Percentiles rank a stretch among this genome's conserved stretches.
These are phyloP conservation scores for Halyomorpha halys DNA, from an alignment of 1,140 invertebrate genomes.

Conservation along the genomic window DNA sequence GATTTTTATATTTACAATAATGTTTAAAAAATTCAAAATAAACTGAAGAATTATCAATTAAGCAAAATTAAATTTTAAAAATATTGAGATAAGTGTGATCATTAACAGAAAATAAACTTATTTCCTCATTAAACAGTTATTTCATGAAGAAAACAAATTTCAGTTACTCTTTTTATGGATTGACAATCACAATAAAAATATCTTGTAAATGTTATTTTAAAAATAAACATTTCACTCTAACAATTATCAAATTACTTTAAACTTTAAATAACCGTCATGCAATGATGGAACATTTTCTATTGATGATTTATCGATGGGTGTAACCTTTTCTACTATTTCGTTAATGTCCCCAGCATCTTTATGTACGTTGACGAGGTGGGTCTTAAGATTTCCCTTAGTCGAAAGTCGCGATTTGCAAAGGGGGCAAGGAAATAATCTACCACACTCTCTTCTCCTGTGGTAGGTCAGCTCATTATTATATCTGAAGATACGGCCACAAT, in stretches of 20 bases:
- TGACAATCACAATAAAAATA: too few species aligned
- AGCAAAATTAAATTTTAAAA: too few species aligned
- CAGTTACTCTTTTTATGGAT: too few species aligned
- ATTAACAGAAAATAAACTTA: too few species aligned
- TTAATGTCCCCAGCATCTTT: constrained; percentile 6
- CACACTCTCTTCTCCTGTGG: constrained; percentile 22
- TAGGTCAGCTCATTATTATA: constrained; percentile 15
- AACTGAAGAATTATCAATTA: too few species aligned
- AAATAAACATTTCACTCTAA: too few species aligned
- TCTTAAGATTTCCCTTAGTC: constrained; percentile 4
- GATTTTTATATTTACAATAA: too few species aligned
- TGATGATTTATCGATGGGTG: constrained; percentile 3
- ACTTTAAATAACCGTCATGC: not conserved
- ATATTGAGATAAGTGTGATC: too few species aligned
- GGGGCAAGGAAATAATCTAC: constrained; percentile 17
- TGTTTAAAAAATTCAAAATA: too few species aligned
- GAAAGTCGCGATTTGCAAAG: constrained; percentile 7
- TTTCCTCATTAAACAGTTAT: too few species aligned
- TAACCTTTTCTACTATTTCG: constrained; percentile 7
- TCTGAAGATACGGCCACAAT: constrained; percentile 17
- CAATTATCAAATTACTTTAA: not conserved
- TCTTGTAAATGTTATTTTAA: too few species aligned
- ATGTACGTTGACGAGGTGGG: constrained; percentile 2
- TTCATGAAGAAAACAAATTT: too few species aligned
- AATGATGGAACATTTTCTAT: not conserved